Evolutionary conservation across 2,888 invertebrate species (phyloP).

Genomic region (Meloe dianella): DNA sequence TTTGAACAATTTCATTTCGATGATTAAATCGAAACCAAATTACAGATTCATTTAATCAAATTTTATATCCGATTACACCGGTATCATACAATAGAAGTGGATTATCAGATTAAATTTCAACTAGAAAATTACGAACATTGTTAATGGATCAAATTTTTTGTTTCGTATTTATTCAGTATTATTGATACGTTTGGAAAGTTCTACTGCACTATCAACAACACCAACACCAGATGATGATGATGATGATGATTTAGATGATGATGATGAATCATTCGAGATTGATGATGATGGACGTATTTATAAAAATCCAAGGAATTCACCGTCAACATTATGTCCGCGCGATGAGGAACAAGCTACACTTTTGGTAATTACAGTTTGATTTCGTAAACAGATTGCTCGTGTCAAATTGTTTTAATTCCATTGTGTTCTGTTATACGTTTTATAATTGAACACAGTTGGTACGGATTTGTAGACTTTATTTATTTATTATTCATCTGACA

Average conservation of each 20-base stretch:
- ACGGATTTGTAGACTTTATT: background rate
- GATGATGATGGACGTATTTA: slow-evolving; percentile 84
- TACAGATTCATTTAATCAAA: background rate
- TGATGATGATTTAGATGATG: slow-evolving; percentile 64
- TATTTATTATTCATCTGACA: background rate
- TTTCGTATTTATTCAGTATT: slow-evolving; percentile 16
- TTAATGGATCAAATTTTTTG: slow-evolving; percentile 10
- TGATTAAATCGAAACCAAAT: background rate
- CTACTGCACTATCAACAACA: slow-evolving; percentile 48
- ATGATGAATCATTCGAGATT: slow-evolving; percentile 63
- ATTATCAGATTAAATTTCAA: slow-evolving; percentile 8
- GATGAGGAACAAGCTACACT: slow-evolving; percentile 85
- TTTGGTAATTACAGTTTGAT: slow-evolving; percentile 60
- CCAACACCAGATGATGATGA: slow-evolving; percentile 65
- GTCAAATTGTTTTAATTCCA: no score
- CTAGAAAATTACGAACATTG: slow-evolving; percentile 4
- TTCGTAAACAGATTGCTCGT: no score
- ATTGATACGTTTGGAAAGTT: slow-evolving; percentile 23
- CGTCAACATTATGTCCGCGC: slow-evolving; percentile 82
- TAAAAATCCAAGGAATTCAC: slow-evolving; percentile 88
- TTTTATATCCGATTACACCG: background rate
- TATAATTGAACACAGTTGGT: background rate
- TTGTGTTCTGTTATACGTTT: background rate
- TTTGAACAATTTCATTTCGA: slow-evolving; percentile 18
- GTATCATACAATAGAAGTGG: background rate